These are phyloP conservation scores for Takifugu ocellatus DNA, from an alignment of 2,797 vertebrate species.

Conservation along the genomic window DNA sequence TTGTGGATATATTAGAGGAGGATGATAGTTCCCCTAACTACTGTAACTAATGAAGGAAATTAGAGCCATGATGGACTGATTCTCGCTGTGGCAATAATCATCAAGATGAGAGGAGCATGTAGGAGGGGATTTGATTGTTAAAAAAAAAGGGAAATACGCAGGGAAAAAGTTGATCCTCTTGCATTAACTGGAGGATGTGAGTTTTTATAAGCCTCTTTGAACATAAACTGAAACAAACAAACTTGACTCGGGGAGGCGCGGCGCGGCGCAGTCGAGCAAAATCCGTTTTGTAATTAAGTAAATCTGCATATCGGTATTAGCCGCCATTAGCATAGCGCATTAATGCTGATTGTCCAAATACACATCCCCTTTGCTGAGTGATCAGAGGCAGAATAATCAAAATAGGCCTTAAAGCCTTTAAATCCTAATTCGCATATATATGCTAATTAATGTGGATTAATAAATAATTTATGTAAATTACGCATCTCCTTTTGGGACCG, in stretches of 20 bases:
- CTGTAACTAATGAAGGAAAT: conserved; percentile 72
- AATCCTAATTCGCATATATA: conserved; percentile 81
- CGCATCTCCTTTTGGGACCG: conserved; percentile 48
- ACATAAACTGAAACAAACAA: conserved; percentile 71
- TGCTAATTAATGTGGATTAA: conserved; percentile 79
- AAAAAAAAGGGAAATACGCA: conserved; percentile 29
- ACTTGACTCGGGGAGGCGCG: conserved; percentile 64
- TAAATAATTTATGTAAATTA: conserved; percentile 74
- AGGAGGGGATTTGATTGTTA: conserved; percentile 56
- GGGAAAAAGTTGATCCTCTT: conserved; percentile 57
- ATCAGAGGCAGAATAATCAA: conserved; percentile 74
- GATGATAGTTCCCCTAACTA: conserved; percentile 63
- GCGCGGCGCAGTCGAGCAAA: conserved; percentile 59
- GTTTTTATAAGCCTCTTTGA: conserved; percentile 64
- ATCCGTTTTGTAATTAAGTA: conserved; percentile 74
- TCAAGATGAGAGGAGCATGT: conserved; percentile 54
- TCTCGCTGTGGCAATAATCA: conserved; percentile 57
- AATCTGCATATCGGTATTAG: conserved; percentile 81
- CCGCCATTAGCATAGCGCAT: conserved; percentile 73
- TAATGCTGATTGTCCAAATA: conserved; percentile 68
- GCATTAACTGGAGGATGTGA: conserved; percentile 60
- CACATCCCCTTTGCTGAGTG: conserved; percentile 60
- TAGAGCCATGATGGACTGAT: conserved; percentile 52
- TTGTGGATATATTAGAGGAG: conserved; percentile 55
- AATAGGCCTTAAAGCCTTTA: conserved; percentile 72